Evolutionary conservation across 2,113 vertebrate genomes (phyloP).

Genomic region (Gulo gulo): DNA sequence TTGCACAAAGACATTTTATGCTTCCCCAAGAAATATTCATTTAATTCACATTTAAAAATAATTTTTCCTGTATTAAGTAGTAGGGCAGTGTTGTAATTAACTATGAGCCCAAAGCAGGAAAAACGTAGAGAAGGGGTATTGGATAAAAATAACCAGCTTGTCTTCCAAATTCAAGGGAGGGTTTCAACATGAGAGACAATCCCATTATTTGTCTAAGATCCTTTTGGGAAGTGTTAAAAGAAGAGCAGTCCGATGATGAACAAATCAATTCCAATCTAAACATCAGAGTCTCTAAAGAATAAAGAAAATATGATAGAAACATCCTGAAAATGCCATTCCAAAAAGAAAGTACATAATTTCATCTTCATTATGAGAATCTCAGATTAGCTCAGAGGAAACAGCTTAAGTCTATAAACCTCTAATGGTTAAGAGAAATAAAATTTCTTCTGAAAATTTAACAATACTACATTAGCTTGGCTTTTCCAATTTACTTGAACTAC

Average conservation of each 20-base stretch:
- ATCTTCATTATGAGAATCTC: neutral
- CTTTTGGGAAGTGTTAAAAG: neutral
- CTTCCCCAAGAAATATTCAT: slow-evolving; percentile 8
- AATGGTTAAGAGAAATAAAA: slow-evolving; percentile 9
- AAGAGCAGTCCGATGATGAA: neutral
- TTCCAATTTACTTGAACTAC: neutral
- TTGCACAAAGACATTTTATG: neutral
- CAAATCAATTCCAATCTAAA: neutral
- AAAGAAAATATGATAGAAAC: neutral
- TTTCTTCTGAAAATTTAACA: slow-evolving; percentile 25
- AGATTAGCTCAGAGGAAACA: neutral
- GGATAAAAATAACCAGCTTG: neutral
- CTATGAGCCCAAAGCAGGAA: neutral
- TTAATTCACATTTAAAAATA: slow-evolving; percentile 20
- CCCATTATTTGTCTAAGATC: neutral
- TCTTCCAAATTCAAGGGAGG: neutral
- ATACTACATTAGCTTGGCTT: neutral
- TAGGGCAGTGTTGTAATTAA: neutral
- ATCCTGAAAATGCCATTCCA: neutral
- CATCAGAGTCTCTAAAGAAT: neutral
- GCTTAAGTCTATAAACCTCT: neutral
- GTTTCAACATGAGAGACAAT: neutral
- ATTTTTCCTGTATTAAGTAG: neutral
- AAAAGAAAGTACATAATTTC: neutral
- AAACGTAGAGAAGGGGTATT: neutral